These are phyloP conservation scores for Stenoptilia bipunctidactyla DNA, from an alignment of 2,888 invertebrate species.

Conservation along the genomic window DNA sequence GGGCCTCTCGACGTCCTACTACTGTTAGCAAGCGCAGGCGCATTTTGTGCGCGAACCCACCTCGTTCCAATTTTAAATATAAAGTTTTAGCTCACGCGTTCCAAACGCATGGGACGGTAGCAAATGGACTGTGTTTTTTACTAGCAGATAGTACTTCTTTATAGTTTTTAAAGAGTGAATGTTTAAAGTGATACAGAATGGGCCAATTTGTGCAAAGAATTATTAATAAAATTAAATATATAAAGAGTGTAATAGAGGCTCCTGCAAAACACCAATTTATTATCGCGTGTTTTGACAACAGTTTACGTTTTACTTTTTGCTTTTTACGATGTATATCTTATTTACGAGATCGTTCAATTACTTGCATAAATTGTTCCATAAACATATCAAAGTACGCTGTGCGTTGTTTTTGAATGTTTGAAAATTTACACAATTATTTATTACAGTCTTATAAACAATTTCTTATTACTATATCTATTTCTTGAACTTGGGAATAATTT, in stretches of 20 bases:
- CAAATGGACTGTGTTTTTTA: constrained; percentile 24
- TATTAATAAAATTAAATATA: background rate
- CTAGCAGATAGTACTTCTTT: constrained; percentile 17
- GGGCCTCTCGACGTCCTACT: constrained; percentile 82
- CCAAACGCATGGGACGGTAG: constrained; percentile 26
- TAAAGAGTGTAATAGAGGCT: background rate
- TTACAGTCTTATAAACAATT: constrained; percentile 11
- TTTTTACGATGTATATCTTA: background rate
- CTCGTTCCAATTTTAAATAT: constrained; percentile 51
- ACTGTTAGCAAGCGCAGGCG: constrained; percentile 72
- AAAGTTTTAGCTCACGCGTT: constrained; percentile 37
- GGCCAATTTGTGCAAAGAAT: background rate
- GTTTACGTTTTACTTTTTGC: background rate
- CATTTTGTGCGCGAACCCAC: constrained; percentile 37
- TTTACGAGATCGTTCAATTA: background rate
- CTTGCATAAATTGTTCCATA: background rate
- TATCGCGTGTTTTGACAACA: background rate
- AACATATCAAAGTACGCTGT: background rate
- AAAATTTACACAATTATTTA: constrained; percentile 4
- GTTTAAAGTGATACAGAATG: background rate
- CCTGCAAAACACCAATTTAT: background rate
- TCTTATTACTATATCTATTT: constrained; percentile 15
- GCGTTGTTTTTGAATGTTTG: constrained; percentile 2
- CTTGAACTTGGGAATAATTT: constrained; percentile 35
- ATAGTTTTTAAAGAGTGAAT: background rate